These are phyloP conservation scores for Brachypteracias leptosomus DNA, from an alignment of 2,113 vertebrate genomes.

Conservation along the genomic window DNA sequence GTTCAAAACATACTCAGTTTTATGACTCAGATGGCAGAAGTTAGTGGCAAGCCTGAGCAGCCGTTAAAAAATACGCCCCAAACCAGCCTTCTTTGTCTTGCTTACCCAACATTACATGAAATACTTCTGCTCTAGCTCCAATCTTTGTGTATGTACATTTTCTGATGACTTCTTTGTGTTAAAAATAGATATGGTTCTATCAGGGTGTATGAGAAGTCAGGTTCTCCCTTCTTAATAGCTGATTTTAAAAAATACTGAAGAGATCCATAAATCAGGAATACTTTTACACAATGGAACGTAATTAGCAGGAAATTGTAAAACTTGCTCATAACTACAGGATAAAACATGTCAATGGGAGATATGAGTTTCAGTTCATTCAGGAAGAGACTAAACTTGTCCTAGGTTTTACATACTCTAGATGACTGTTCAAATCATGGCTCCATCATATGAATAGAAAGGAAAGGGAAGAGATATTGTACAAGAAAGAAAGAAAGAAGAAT, in stretches of 20 bases:
- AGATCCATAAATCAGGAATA: neutral
- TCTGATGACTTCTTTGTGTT: neutral
- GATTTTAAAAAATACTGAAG: neutral
- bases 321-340: neutral
- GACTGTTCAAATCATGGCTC: neutral
- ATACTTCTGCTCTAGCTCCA: neutral
- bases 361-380: neutral
- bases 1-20: neutral
- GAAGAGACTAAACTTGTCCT: neutral
- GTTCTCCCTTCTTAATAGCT: neutral
- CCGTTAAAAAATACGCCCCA: neutral
- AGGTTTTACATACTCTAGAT: neutral
- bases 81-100: neutral
- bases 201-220: neutral
- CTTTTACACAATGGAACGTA: neutral
- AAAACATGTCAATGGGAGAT: neutral
- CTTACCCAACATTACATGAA: neutral
- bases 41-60: neutral
- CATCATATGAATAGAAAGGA: neutral
- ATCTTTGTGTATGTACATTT: neutral
- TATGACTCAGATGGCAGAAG: neutral
- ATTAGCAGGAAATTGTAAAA: neutral
- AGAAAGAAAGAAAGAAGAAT: neutral
- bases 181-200: neutral
- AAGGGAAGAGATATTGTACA: neutral